phyloP scores from a whole-genome alignment of 2,113 vertebrate genomes.

The Myiozetetes cayanensis region DNA sequence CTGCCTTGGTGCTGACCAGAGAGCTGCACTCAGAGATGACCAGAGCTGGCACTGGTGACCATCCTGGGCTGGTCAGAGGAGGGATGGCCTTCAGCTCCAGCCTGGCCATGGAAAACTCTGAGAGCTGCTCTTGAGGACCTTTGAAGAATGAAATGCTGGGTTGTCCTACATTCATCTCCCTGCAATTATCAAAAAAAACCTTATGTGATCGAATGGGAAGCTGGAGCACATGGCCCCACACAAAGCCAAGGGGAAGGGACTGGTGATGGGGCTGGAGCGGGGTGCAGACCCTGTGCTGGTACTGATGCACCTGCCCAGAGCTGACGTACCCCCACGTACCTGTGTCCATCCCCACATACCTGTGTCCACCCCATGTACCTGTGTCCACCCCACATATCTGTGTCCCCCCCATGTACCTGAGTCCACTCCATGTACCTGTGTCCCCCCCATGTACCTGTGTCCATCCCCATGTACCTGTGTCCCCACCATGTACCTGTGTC shows the following conservation, averaged over 20 bases:
- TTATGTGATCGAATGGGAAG: not conserved
- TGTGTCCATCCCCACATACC: no score
- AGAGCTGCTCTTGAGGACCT: not conserved
- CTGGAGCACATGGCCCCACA: no score
- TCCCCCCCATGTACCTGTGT: no score
- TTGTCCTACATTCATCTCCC: fast-evolving
- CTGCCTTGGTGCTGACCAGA: not conserved
- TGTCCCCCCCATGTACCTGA: no score
- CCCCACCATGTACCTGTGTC: no score
- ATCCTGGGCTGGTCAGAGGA: fast-evolving
- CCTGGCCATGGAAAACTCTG: not conserved
- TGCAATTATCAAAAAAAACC: fast-evolving
- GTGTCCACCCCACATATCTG: no score
- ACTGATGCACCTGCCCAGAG: not conserved
- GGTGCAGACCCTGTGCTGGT: fast-evolving
- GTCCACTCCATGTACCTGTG: no score
- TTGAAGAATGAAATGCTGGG: fast-evolving
- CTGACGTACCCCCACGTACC: not conserved
- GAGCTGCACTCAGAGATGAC: not conserved
- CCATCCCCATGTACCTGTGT: no score
- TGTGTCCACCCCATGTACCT: no score
- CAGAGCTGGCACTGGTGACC: not conserved
- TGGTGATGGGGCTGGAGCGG: not conserved
- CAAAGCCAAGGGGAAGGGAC: no score
- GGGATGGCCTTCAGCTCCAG: fast-evolving